These are phyloP conservation scores for Poeciliopsis occidentalis DNA, from an alignment of 2,113 vertebrate species.

Conservation along the genomic window DNA sequence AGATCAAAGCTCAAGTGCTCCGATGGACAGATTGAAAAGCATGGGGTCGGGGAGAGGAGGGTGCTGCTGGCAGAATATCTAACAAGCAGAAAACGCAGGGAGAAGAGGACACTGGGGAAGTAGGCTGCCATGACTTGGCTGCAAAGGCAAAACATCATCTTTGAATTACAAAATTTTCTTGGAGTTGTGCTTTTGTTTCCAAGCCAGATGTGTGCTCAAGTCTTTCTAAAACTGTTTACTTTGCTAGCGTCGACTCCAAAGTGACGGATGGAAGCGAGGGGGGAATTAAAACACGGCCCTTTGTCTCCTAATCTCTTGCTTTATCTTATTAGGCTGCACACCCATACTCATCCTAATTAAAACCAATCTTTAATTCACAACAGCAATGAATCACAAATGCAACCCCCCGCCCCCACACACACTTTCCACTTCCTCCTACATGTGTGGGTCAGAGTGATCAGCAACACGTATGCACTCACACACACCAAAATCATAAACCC, in stretches of 20 bases:
- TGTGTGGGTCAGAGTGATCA: constrained; percentile 28
- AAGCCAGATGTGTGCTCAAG: constrained; percentile 34
- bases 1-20: constrained; percentile 75
- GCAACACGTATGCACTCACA: constrained; percentile 16
- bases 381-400: constrained; percentile 59
- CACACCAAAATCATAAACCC: constrained; percentile 61
- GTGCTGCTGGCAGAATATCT: constrained; percentile 59
- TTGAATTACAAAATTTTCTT: constrained; percentile 48
- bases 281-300: constrained; percentile 45
- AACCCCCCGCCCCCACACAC: neutral
- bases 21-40: constrained; percentile 70
- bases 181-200: constrained; percentile 12
- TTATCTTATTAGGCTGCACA: constrained; percentile 65
- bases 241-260: constrained; percentile 11
- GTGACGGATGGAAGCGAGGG: constrained; percentile 17
- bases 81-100: constrained; percentile 33
- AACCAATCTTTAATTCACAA: constrained; percentile 59
- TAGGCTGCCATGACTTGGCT: constrained; percentile 40
- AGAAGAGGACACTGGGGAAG: constrained; percentile 2
- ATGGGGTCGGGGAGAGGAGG: constrained; percentile 33
- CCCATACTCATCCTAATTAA: constrained; percentile 70
- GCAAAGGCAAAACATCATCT: constrained; percentile 50
- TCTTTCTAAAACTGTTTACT: constrained; percentile 40
- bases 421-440: neutral
- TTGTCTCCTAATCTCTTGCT: constrained; percentile 66